These are phyloP conservation scores for Oreocharis arfaki DNA, from an alignment of 2,113 vertebrate genomes.

Conservation along the genomic window DNA sequence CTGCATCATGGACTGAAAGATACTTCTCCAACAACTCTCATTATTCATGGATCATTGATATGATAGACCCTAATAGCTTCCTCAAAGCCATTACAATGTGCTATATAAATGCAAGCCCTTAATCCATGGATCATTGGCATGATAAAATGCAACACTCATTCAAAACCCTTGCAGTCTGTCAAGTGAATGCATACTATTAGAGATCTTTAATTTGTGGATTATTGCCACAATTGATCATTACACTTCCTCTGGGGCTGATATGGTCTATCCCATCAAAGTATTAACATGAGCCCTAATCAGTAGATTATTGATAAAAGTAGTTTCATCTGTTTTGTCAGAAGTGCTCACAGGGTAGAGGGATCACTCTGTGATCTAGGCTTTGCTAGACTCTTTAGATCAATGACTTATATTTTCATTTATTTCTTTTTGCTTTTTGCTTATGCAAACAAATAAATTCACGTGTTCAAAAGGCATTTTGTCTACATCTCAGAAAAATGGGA, in stretches of 20 bases:
- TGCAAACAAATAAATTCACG: not conserved
- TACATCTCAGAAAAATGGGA: not conserved
- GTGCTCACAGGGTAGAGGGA: not conserved
- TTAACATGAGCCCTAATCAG: not conserved
- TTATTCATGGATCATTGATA: constrained; percentile 35
- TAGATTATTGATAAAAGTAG: not conserved
- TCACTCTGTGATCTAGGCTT: not conserved
- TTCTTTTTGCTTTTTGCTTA: not conserved
- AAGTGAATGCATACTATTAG: not conserved
- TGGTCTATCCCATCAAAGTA: not conserved
- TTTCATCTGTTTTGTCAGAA: not conserved
- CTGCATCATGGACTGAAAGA: not conserved
- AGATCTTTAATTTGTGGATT: constrained; percentile 12
- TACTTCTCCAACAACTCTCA: not conserved
- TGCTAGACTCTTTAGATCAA: not conserved
- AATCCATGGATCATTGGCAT: constrained; percentile 17
- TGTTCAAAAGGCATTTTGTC: not conserved
- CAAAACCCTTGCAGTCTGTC: constrained; percentile 1
- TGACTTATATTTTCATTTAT: not conserved
- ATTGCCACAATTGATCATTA: constrained; percentile 22
- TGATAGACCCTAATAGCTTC: not conserved
- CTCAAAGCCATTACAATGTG: not conserved
- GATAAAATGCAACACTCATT: not conserved
- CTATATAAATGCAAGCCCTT: constrained; percentile 17
- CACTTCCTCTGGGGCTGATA: not conserved